Evolutionary conservation across 2,797 vertebrate genomes (phyloP).

Genomic region (Notolepis coatsorum): DNA sequence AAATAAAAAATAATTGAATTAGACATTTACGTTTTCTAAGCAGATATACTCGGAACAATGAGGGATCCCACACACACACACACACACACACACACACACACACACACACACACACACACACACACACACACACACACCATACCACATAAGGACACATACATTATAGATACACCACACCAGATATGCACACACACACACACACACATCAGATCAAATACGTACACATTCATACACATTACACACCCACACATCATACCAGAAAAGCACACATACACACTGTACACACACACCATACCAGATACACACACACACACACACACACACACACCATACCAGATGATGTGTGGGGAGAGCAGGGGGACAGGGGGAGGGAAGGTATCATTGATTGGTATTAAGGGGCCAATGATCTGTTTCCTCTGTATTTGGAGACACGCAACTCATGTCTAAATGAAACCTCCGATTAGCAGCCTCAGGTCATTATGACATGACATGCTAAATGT

Average conservation of each 20-base stretch:
- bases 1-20: no score
- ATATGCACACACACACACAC: conserved; percentile 36
- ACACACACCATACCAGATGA: conserved; percentile 53
- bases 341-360: conserved; percentile 38
- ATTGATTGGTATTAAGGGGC: conserved; percentile 80
- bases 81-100: conserved; percentile 8
- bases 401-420: conserved; percentile 78
- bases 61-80: conserved; percentile 51
- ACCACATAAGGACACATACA: not conserved
- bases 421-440: conserved; percentile 64
- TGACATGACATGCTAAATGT: conserved; percentile 29
- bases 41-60: no score
- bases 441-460: conserved; percentile 76
- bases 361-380: conserved; percentile 35
- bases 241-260: conserved; percentile 39
- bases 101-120: conserved; percentile 56
- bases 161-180: not conserved
- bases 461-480: conserved; percentile 70
- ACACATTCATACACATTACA: conserved; percentile 32
- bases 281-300: no score
- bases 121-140: conserved; percentile 42
- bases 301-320: conserved; percentile 38
- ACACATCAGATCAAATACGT: no score
- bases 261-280: not conserved
- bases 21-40: no score